phyloP scores from a whole-genome alignment of 2,888 invertebrate genomes.

The Tachina grossa region DNA sequence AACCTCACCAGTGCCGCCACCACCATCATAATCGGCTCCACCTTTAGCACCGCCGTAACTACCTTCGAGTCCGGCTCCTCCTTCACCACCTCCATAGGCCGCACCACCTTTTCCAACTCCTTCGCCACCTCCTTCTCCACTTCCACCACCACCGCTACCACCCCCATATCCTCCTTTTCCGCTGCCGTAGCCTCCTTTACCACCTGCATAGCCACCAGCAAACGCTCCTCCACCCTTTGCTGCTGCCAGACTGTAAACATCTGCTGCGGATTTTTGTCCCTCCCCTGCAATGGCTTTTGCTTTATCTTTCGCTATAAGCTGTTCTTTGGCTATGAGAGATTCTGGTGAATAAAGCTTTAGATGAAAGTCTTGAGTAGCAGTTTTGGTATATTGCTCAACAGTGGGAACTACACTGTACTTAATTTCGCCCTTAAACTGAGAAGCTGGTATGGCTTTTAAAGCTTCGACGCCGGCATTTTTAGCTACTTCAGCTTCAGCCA shows the following conservation, averaged over 20 bases:
- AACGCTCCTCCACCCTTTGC: conserved; percentile 10
- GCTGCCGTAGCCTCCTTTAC: neutral
- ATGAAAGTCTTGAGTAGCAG: conserved; percentile 60
- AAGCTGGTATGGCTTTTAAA: conserved; percentile 53
- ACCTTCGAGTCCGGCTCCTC: neutral
- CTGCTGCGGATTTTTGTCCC: conserved; percentile 47
- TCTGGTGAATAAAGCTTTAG: conserved; percentile 64
- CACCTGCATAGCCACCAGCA: conserved; percentile 5
- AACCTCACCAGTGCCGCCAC: conserved; percentile 22
- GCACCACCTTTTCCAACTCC: neutral
- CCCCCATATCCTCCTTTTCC: neutral
- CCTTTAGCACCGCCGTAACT: conserved; percentile 11
- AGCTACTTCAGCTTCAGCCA: conserved; percentile 25
- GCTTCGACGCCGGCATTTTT: conserved; percentile 47
- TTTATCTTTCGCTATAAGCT: conserved; percentile 58
- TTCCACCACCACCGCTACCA: neutral
- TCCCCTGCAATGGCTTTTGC: conserved; percentile 56
- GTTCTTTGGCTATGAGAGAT: conserved; percentile 60
- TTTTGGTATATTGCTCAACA: conserved; percentile 63
- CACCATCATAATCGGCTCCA: conserved; percentile 16
- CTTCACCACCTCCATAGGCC: conserved; percentile 13
- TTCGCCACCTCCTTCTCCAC: neutral
- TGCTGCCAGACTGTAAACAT: conserved; percentile 32
- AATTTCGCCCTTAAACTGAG: conserved; percentile 75
- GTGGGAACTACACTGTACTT: conserved; percentile 68